phyloP scores from a whole-genome alignment of 2,113 vertebrate species.

The Microcebus griseorufus region DNA sequence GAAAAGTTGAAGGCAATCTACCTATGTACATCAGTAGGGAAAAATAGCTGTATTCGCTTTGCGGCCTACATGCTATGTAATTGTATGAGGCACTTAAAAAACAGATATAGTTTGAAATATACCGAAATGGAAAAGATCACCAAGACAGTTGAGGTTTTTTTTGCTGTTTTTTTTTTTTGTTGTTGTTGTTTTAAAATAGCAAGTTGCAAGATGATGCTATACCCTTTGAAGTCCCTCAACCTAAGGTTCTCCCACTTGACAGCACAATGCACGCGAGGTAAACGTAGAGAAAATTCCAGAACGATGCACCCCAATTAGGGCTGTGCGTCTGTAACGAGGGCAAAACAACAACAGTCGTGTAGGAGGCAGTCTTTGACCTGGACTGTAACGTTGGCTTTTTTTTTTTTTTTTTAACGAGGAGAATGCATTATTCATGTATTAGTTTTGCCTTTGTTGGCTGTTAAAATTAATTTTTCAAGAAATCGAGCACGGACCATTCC shows the following conservation, averaged over 20 bases:
- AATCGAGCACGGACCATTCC: background rate
- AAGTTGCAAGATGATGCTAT: background rate
- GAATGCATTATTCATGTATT: background rate
- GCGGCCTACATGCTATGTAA: background rate
- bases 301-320: background rate
- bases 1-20: conserved; percentile 28
- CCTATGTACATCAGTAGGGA: background rate
- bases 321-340: too few species aligned
- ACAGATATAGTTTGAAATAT: background rate
- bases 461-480: background rate
- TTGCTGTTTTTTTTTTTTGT: too few species aligned
- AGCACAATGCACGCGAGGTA: background rate
- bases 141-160: background rate
- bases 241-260: background rate
- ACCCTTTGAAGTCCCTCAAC: background rate
- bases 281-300: background rate
- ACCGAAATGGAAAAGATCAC: background rate
- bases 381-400: background rate
- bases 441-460: background rate
- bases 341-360: background rate
- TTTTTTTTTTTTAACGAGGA: background rate
- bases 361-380: background rate
- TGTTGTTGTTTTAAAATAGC: background rate
- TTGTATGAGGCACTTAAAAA: background rate
- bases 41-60: background rate